phyloP scores from a whole-genome alignment of 2,797 vertebrate genomes.

The Loriculus beryllinus region DNA sequence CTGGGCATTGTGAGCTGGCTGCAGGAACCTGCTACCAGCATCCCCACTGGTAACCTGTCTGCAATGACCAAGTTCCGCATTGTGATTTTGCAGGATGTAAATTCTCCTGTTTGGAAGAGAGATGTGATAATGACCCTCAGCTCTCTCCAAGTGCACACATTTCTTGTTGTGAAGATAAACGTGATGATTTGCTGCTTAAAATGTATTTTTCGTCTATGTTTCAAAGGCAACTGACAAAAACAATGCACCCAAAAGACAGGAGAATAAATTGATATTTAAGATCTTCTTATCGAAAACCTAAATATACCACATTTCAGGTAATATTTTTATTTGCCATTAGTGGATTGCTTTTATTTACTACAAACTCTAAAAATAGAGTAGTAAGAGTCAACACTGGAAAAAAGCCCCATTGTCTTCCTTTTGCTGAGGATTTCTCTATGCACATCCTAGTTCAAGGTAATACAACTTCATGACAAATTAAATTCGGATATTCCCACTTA shows the following conservation, averaged over 20 bases:
- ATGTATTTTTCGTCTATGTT: background rate
- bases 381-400: background rate
- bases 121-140: background rate
- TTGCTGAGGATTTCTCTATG: background rate
- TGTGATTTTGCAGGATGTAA: fast-evolving
- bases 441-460: background rate
- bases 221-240: background rate
- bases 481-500: background rate
- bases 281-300: background rate
- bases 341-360: background rate
- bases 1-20: too few relatives aligned
- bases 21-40: background rate
- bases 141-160: background rate
- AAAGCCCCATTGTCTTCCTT: background rate
- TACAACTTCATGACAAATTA: background rate
- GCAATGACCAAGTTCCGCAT: fast-evolving
- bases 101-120: fast-evolving
- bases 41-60: fast-evolving
- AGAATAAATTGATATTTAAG: background rate
- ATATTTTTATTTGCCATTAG: background rate
- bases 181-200: background rate
- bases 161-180: background rate
- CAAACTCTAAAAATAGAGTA: background rate
- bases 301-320: background rate
- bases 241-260: background rate